phyloP scores from a whole-genome alignment of 2,113 vertebrate species.

The Vombatus ursinus region DNA sequence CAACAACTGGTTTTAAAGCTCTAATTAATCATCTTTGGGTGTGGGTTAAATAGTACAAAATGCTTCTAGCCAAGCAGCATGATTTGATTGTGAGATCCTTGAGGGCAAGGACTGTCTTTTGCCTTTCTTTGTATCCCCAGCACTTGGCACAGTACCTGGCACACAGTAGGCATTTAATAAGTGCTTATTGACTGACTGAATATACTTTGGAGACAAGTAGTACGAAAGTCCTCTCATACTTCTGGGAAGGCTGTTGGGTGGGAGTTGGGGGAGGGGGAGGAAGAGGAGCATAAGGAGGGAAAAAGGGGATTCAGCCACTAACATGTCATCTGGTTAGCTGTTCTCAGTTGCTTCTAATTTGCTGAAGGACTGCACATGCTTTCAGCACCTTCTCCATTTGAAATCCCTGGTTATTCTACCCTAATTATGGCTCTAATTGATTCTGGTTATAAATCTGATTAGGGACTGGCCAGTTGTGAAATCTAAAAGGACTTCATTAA shows the following conservation, averaged over 20 bases:
- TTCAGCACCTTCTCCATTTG: neutral
- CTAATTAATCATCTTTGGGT: neutral
- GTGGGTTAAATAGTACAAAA: neutral
- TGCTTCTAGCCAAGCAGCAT: neutral
- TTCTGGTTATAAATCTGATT: neutral
- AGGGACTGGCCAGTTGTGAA: neutral
- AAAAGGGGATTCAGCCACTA: neutral
- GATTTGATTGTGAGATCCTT: neutral
- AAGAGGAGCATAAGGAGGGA: neutral
- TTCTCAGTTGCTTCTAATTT: neutral
- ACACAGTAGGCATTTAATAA: neutral
- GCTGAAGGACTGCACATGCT: neutral
- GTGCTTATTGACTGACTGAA: neutral
- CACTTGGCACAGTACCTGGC: neutral
- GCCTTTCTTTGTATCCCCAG: neutral
- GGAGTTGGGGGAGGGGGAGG: no score
- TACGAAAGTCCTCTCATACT: neutral
- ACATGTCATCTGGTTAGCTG: neutral
- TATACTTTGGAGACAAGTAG: neutral
- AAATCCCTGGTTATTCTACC: neutral
- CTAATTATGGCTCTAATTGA: neutral
- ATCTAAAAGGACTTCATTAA: neutral
- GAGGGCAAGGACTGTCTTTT: neutral
- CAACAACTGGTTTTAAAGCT: neutral
- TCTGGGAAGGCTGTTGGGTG: neutral